Evolutionary conservation across 1,140 invertebrate species (phyloP).

Genomic region (Bombus pascuorum): DNA sequence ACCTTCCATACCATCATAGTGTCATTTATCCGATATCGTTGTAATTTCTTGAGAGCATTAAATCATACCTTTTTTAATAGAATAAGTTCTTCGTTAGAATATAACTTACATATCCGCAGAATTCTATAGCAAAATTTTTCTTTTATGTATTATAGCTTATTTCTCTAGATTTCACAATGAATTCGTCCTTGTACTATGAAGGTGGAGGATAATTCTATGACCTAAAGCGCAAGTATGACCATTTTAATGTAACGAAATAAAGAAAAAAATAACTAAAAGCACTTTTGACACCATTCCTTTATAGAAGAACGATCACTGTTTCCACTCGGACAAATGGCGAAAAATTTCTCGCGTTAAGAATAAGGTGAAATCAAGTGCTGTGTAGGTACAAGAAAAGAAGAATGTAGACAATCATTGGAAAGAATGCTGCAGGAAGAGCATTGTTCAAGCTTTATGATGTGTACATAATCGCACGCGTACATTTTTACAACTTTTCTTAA

Average conservation of each 20-base stretch:
- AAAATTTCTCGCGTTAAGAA: conserved; percentile 5
- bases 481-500: conserved; percentile 15
- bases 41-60: background rate
- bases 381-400: background rate
- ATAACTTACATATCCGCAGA: background rate
- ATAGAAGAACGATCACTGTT: background rate
- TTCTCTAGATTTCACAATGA: conserved; percentile 21
- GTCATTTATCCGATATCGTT: background rate
- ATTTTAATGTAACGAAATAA: background rate
- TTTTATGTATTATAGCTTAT: background rate
- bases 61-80: background rate
- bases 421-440: conserved; percentile 46
- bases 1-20: background rate
- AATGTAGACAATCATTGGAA: conserved; percentile 13
- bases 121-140: background rate
- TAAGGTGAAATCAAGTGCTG: conserved; percentile 4
- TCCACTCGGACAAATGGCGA: background rate
- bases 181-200: conserved; percentile 19
- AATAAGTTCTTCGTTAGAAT: background rate
- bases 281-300: conserved; percentile 9
- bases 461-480: background rate
- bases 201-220: background rate
- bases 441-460: conserved; percentile 53
- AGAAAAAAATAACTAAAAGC: background rate
- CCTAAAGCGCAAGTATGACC: background rate